phyloP scores from a whole-genome alignment of 2,113 vertebrate genomes.

The Danionella cerebrum region DNA sequence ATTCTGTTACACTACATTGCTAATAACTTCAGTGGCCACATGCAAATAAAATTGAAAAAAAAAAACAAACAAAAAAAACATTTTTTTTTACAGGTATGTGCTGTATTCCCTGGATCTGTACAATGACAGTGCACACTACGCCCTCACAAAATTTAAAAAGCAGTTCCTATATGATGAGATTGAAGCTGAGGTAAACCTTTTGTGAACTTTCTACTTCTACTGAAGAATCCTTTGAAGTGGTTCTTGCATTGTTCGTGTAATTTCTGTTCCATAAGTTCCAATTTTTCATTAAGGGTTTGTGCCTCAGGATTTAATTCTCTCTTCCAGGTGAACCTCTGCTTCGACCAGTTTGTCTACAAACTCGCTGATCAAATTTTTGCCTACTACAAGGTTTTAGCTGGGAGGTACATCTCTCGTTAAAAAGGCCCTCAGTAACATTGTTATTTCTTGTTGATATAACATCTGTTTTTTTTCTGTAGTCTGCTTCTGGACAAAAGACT shows the following conservation, averaged over 20 bases:
- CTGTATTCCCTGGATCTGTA: slow-evolving; percentile 83
- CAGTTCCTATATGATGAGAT: slow-evolving; percentile 88
- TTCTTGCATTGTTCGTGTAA: not conserved
- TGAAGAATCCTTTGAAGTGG: not conserved
- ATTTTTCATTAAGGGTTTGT: not conserved
- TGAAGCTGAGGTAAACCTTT: slow-evolving; percentile 75
- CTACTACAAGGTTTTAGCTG: slow-evolving; percentile 81
- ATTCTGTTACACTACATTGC: too few relatives aligned
- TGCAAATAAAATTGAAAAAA: too few relatives aligned
- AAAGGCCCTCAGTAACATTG: not conserved
- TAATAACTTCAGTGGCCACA: too few relatives aligned
- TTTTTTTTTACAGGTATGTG: slow-evolving; percentile 66
- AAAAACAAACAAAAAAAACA: too few relatives aligned
- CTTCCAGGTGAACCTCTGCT: slow-evolving; percentile 78
- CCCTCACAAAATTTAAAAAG: slow-evolving; percentile 84
- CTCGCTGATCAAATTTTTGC: slow-evolving; percentile 85
- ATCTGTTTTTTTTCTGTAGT: slow-evolving; percentile 43
- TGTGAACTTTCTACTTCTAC: not conserved
- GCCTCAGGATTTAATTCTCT: not conserved
- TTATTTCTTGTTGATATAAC: too few relatives aligned
- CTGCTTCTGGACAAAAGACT: slow-evolving; percentile 80
- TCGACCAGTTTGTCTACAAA: slow-evolving; percentile 88
- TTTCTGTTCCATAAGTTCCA: not conserved
- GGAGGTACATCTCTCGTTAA: slow-evolving; percentile 63
- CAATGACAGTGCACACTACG: slow-evolving; percentile 84